phyloP scores from a whole-genome alignment of 2,113 vertebrate species.

The Erythrocercus mccallii region DNA sequence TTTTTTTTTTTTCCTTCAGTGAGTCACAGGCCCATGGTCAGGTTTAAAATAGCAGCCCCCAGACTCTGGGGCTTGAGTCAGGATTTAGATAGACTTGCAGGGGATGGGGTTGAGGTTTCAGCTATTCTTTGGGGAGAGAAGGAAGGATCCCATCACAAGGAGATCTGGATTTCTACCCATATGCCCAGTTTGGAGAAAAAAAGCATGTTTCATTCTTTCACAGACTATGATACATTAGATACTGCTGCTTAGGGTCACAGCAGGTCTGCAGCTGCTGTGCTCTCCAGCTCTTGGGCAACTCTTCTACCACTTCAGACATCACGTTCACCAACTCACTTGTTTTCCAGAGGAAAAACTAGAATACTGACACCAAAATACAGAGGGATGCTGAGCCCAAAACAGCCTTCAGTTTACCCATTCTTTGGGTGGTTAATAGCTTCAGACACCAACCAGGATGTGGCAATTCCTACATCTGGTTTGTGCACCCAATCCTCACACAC shows the following conservation, averaged over 20 bases:
- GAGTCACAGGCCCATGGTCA: rapidly evolving
- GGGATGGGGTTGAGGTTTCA: background rate
- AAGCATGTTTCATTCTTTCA: background rate
- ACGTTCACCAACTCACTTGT: background rate
- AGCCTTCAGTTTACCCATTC: background rate
- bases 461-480: background rate
- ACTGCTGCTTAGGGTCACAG: background rate
- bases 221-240: background rate
- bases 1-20: background rate
- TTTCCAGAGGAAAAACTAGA: background rate
- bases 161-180: background rate
- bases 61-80: background rate
- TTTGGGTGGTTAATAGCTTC: background rate
- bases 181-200: background rate
- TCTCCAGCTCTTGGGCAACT: background rate
- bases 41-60: constrained; percentile 1
- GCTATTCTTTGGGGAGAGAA: background rate
- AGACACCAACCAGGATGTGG: background rate
- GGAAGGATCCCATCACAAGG: rapidly evolving
- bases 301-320: background rate
- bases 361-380: background rate
- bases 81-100: background rate
- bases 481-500: background rate
- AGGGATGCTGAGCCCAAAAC: background rate
- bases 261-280: background rate